A percentile compares a stretch with the other conserved stretches of the same genome.
Evolutionary conservation across 1,140 invertebrate species (phyloP).

Genomic region (Tribolium castaneum): DNA sequence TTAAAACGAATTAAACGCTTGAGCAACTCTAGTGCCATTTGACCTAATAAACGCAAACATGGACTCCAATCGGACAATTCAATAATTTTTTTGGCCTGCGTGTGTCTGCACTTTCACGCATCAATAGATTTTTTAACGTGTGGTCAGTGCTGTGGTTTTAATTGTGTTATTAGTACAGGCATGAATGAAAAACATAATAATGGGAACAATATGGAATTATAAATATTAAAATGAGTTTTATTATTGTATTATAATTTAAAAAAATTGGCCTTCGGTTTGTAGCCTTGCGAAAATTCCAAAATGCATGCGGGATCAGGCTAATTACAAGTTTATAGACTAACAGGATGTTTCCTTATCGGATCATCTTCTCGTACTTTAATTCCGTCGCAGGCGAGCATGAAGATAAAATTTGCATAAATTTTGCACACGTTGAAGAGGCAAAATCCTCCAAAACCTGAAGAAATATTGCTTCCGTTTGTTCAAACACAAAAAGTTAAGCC

Average conservation of each 20-base stretch:
- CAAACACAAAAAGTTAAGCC: too few species aligned
- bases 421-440: not conserved
- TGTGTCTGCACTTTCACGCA: not conserved
- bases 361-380: not conserved
- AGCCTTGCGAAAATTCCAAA: conserved; percentile 17
- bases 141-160: not conserved
- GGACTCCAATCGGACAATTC: not conserved
- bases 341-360: conserved; percentile 16
- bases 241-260: conserved; percentile 13
- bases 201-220: conserved; percentile 17
- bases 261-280: conserved; percentile 3
- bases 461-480: not conserved
- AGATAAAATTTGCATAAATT: not conserved
- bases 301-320: conserved; percentile 3
- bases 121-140: conserved; percentile 10
- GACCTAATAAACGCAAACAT: not conserved
- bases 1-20: conserved; percentile 25
- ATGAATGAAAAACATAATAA: conserved; percentile 10
- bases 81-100: not conserved
- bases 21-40: not conserved
- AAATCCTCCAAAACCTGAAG: not conserved
- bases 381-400: not conserved
- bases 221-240: conserved; percentile 1
- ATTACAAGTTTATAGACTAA: not conserved
- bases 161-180: conserved; percentile 9